Percentiles rank a stretch among this genome's conserved stretches.
These are phyloP conservation scores for Carettochelys insculpta DNA, from an alignment of 2,113 vertebrate genomes.

Conservation along the genomic window DNA sequence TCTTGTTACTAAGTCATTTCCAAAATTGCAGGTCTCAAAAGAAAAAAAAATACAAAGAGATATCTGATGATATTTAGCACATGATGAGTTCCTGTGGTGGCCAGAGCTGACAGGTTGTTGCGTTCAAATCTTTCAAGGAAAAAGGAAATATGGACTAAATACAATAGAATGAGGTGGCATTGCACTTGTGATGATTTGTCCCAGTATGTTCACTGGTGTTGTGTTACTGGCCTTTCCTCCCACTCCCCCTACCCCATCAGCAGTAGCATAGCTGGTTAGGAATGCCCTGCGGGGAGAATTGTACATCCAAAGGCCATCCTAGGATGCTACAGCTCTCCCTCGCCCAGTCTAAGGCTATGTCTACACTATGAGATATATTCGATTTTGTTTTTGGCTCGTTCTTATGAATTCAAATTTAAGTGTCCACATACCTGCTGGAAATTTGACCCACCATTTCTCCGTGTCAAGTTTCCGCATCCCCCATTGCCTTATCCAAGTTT, in stretches of 20 bases:
- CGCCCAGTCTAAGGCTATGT: no score
- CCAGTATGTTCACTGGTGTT: background rate
- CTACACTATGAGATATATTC: no score
- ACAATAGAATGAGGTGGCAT: background rate
- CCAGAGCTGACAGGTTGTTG: background rate
- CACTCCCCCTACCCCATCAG: background rate
- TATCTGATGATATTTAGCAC: background rate
- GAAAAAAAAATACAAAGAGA: background rate
- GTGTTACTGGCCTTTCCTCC: background rate
- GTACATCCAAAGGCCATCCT: background rate
- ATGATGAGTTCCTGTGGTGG: background rate
- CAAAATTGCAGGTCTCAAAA: background rate
- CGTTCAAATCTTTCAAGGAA: background rate
- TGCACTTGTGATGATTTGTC: background rate
- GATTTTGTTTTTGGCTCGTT: no score
- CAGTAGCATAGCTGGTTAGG: background rate
- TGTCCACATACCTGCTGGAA: no score
- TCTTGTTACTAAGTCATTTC: background rate
- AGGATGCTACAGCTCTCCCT: background rate
- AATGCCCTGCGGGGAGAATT: background rate
- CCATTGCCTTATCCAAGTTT: no score
- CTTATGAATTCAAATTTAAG: no score
- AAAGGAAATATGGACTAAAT: background rate
- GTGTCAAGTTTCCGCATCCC: no score
- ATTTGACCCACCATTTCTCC: no score